These are phyloP conservation scores for Trachelus iudaicus DNA, from an alignment of 2,888 invertebrate genomes.

Conservation along the genomic window DNA sequence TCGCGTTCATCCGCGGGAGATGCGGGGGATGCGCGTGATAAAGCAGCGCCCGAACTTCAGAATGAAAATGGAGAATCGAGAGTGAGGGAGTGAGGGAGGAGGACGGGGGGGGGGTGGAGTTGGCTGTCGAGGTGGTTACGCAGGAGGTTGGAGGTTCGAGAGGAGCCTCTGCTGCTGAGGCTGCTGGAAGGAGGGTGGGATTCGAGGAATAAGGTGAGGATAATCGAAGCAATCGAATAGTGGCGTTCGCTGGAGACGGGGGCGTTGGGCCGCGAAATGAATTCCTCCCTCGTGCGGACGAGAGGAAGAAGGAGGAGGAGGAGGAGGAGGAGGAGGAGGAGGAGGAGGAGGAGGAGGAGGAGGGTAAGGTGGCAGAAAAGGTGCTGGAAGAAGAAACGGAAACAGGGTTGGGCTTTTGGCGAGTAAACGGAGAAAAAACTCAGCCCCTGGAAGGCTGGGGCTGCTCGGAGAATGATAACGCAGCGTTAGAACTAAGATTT, in stretches of 20 bases:
- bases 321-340: conserved; percentile 5
- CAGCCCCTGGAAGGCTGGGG: conserved; percentile 32
- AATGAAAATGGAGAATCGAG: conserved; percentile 33
- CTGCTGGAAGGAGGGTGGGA: neutral
- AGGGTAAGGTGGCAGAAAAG: conserved; percentile 24
- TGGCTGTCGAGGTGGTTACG: neutral
- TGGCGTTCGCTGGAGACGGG: conserved; percentile 52
- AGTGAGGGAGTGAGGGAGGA: neutral
- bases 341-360: too few relatives aligned
- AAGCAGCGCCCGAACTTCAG: conserved; percentile 21
- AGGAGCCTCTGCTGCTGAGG: too few relatives aligned
- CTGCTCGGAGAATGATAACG: conserved; percentile 61
- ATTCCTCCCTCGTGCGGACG: conserved; percentile 51
- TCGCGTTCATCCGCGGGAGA: conserved; percentile 1
- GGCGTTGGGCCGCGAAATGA: conserved; percentile 64
- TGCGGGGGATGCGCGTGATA: conserved; percentile 25
- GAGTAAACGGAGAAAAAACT: conserved; percentile 28
- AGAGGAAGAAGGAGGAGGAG: conserved; percentile 9
- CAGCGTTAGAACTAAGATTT: conserved; percentile 61
- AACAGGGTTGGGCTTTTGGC: conserved; percentile 19
- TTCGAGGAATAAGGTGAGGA: conserved; percentile 51
- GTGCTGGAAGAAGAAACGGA: conserved; percentile 23
- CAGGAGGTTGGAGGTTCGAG: too few relatives aligned
- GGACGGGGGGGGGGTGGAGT: neutral
- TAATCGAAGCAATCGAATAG: conserved; percentile 62